Percentiles rank a stretch among this genome's conserved stretches.
Evolutionary conservation across 2,113 vertebrate genomes (phyloP).

Genomic region (Cyanocitta stelleri): DNA sequence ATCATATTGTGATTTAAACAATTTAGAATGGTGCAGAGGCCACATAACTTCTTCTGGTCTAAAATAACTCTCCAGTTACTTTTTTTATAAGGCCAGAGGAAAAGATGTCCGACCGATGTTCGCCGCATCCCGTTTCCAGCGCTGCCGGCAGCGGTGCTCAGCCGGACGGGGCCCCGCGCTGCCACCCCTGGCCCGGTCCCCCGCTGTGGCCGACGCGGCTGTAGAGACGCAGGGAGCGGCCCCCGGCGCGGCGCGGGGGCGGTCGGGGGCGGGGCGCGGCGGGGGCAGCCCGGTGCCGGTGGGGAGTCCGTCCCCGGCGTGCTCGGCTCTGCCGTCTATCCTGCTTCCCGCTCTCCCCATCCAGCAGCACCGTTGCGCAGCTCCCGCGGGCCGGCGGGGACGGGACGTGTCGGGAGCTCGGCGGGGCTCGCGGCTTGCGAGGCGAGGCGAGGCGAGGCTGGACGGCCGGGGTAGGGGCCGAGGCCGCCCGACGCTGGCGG

Average conservation of each 20-base stretch:
- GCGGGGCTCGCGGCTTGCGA: no score
- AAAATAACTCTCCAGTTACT: background rate
- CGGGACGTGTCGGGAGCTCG: no score
- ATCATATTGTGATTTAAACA: background rate
- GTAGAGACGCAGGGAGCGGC: background rate
- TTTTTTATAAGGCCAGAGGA: background rate
- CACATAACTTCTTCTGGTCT: background rate
- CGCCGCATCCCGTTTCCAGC: background rate
- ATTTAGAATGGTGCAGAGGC: background rate
- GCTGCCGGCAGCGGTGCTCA: background rate
- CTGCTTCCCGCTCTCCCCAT: no score
- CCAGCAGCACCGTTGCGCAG: no score
- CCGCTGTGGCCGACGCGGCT: background rate
- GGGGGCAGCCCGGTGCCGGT: no score
- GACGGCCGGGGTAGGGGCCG: no score
- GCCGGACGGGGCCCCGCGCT: background rate
- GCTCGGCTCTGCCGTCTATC: no score
- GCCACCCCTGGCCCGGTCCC: background rate
- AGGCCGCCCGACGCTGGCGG: background rate
- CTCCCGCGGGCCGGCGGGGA: no score
- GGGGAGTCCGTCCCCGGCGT: no score
- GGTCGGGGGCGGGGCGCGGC: background rate
- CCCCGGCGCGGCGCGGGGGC: background rate
- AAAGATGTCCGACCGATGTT: background rate
- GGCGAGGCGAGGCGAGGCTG: no score